Evolutionary conservation across 1,140 invertebrate species (phyloP), one percentile per base, ranked within the genome.

Genomic region (Rhopalosiphum maidis): DNA sequence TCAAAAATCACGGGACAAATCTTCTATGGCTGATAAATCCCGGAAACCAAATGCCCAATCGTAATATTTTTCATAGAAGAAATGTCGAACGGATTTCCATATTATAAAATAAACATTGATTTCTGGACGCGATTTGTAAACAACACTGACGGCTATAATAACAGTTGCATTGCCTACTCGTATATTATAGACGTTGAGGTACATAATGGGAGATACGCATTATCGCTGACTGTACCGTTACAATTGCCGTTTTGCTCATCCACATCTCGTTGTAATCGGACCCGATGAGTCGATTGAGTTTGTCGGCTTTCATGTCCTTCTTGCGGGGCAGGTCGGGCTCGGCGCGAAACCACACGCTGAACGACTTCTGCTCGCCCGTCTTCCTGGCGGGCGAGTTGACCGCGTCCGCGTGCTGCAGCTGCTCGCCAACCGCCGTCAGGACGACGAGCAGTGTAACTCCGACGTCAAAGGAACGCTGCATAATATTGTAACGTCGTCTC

Each of bases 191-290:
- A 51, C 15, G 3, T 51, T 51, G 48, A 51, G 2, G 2, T 21
- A 51, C 2, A 51, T 51, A 18, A 9, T 1, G 4, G 0, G 0
- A 68, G 9, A 30, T n/a, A 25, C 8, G 0, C 55, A 60, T 30
- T 30, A 60, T 11, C 55, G 25, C 25, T 25, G 25, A 68, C 55
- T 2, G 30, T 41, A 93, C 83, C 43, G 89, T 85, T 51, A 93
- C 30, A 0, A 48, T 91, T 41, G 93, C 87, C 1, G 94, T 82
- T 21, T 93, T 94, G 37, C 94, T 91, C 95, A 95, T 95, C 95
- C 95, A 95, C n/a, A 94, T 77, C 2, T 94, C 90, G 82, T 95
- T 94, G 94, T 94, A 95, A 91, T 95, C 94, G 18, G 94, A 77
- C 0, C 94, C 94, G 82, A 95, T 93, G 41, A 95, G 93, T 18